phyloP scores from a whole-genome alignment of 1,140 invertebrate genomes.

The Dinoponera quadriceps region DNA sequence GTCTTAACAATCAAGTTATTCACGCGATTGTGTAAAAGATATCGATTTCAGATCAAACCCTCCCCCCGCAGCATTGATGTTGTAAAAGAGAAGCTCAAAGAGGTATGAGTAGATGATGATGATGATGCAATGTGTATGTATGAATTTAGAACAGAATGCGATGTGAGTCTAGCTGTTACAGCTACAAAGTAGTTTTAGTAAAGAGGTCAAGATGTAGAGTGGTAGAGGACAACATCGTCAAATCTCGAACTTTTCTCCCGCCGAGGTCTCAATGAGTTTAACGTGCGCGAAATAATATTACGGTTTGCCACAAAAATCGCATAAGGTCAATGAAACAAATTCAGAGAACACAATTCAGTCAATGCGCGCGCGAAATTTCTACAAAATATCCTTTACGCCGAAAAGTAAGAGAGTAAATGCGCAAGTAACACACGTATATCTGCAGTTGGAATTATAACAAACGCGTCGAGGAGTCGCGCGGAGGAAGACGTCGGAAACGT shows the following conservation, averaged over 20 bases:
- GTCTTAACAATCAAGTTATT: slow-evolving; percentile 27
- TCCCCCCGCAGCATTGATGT: slow-evolving; percentile 63
- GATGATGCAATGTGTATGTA: slow-evolving; percentile 3
- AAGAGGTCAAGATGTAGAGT: not conserved
- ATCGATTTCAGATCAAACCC: slow-evolving; percentile 32
- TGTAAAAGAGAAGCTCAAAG: slow-evolving; percentile 48
- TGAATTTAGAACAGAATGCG: not conserved
- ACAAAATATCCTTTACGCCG: slow-evolving; percentile 1
- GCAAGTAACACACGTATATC: not conserved
- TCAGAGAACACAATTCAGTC: not conserved
- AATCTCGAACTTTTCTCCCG: not conserved
- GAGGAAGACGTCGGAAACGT: slow-evolving; percentile 19
- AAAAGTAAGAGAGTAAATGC: not conserved
- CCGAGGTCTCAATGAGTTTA: not conserved
- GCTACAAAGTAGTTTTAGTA: not conserved
- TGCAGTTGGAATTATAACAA: slow-evolving; percentile 2
- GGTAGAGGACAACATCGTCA: not conserved
- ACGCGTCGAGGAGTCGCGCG: not conserved
- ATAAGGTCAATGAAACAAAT: not conserved
- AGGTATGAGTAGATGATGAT: slow-evolving; percentile 15
- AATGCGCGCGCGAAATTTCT: not conserved
- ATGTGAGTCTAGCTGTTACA: slow-evolving; percentile 9
- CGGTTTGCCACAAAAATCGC: not conserved
- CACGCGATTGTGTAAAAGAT: not conserved
- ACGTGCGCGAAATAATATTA: slow-evolving; percentile 24